Base-by-base conservation (phyloP, 2,888 invertebrate genomes). In the Polia nebulosa region DNA sequence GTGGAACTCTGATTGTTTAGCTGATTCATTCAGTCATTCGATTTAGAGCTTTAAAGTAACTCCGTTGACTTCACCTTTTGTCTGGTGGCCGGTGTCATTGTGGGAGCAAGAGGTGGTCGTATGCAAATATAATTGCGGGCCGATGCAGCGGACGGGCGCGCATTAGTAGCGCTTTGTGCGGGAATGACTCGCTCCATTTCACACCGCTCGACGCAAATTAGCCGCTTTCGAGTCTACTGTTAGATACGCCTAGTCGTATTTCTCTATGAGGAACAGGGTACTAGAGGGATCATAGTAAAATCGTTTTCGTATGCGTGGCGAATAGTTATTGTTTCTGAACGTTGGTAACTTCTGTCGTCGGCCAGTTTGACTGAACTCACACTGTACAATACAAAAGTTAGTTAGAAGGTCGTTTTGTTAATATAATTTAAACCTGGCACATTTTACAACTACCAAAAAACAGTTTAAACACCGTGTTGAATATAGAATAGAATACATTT, bases 81-180 rank as follows among this genome's bases (percentile, higher is more conserved):
- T 86, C 82, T 81, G 68, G 78, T 78, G 78, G 84, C 82, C 80
- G 74, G 84, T 86, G 85, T 85, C 88, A 88, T 86, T 88, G 87
- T 87, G 83, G 79, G 84, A 60, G 78, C 81, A 85, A 87, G 87
- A 91, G 89, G 88, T 89, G 89, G 88, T 88, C 88, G 90, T 92
- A 94, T 94, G 93, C 93, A 94, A 94, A 93, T 94, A 93, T 93
- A 93, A 93, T 94, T 93, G 93, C 90, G 90, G 91, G 80, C 84
- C 87, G 83, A 88, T 89, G 91, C 91, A 92, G 80, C 89, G 92
- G 92, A 90, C 92, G 90, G 88, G 87, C 85, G 88, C 88, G 89
- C 92, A 94, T 94, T 94, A 94, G 92, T 87, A 85, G 87, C 90
- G 93, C 93, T 94, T 93, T 94, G 93, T 93, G 90, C 86, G 88